Conservation (phyloP, 2,113 vertebrate species). For the Xiphophorus couchianus region DNA sequence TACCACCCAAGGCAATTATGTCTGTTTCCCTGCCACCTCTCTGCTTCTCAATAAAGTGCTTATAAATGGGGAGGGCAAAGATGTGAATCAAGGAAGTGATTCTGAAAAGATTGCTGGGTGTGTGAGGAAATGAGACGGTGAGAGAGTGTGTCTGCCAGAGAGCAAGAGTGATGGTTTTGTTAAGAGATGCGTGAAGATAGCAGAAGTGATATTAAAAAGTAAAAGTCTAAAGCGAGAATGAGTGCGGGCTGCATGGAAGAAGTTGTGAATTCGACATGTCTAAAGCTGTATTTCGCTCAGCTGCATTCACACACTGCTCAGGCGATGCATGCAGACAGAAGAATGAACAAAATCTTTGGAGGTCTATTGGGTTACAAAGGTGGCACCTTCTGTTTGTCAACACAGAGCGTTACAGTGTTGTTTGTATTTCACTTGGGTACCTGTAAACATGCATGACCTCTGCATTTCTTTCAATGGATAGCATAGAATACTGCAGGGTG, state of each 20-base stretch:
- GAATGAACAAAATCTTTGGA: background rate
- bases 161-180: conserved; percentile 43
- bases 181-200: conserved; percentile 63
- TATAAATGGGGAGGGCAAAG: conserved; percentile 76
- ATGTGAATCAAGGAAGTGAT: conserved; percentile 79
- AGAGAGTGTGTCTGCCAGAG: conserved; percentile 21
- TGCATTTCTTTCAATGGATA: background rate
- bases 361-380: background rate
- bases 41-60: conserved; percentile 78
- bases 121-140: conserved; percentile 75
- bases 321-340: background rate
- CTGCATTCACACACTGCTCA: conserved; percentile 17
- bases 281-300: conserved; percentile 24
- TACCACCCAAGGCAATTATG: conserved; percentile 76
- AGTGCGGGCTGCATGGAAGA: conserved; percentile 22
- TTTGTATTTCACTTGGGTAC: background rate
- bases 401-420: background rate
- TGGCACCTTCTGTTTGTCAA: background rate
- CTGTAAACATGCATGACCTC: background rate
- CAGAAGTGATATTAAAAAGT: conserved; percentile 63
- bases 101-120: conserved; percentile 72
- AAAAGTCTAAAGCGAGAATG: conserved; percentile 33
- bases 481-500: background rate
- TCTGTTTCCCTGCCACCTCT: conserved; percentile 76
- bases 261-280: conserved; percentile 45